Percentiles rank a stretch among this genome's conserved stretches.
Evolutionary conservation across 1,140 invertebrate genomes (phyloP).

Genomic region (Eriosoma lanigerum): DNA sequence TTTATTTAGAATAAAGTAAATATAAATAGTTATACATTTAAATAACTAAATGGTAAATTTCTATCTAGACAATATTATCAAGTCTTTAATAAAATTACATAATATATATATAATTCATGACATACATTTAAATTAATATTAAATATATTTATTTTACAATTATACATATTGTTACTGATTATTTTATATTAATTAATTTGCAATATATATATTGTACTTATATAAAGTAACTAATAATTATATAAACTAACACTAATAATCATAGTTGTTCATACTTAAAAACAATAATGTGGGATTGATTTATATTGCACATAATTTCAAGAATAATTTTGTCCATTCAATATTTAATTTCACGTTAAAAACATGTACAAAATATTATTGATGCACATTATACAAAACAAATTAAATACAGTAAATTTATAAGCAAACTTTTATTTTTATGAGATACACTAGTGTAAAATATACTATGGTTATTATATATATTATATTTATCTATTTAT

Average conservation of each 20-base stretch:
- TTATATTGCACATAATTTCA: slow-evolving; percentile 40
- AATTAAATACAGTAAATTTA: not conserved
- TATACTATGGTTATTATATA: not conserved
- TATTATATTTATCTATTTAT: not conserved
- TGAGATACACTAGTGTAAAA: not conserved
- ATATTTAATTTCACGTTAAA: not conserved
- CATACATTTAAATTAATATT: slow-evolving; percentile 33
- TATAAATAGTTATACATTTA: slow-evolving; percentile 25
- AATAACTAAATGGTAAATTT: slow-evolving; percentile 18
- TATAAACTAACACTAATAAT: not conserved
- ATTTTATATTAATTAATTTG: slow-evolving; percentile 24
- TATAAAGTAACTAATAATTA: not conserved
- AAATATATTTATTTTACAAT: slow-evolving; percentile 7
- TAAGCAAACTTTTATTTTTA: not conserved
- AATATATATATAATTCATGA: not conserved
- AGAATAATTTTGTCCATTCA: slow-evolving; percentile 6
- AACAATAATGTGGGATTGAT: slow-evolving; percentile 5
- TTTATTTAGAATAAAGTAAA: too few relatives aligned
- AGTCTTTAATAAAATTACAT: slow-evolving; percentile 42
- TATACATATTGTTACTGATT: slow-evolving; percentile 1
- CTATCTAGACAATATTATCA: slow-evolving; percentile 1
- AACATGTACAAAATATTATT: not conserved
- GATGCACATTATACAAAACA: not conserved
- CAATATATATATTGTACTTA: slow-evolving; percentile 17
- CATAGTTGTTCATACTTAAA: slow-evolving; percentile 34